Conservation (phyloP, 2,888 invertebrate genomes). For the Euproctis similis region DNA sequence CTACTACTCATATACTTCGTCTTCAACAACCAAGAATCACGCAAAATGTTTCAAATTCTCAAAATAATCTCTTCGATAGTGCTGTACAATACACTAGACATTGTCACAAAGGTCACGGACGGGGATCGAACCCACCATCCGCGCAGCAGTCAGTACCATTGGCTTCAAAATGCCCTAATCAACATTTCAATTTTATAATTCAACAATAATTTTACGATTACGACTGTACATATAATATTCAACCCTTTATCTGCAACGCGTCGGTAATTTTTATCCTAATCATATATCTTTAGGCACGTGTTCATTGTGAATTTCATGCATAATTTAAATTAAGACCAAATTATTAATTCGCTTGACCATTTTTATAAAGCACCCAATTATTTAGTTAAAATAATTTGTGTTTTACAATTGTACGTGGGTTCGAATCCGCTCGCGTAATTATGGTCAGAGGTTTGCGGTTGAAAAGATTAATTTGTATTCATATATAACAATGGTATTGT, state of each 20-base stretch:
- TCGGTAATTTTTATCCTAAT: constrained; percentile 36
- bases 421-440: constrained; percentile 35
- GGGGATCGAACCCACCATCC: too few relatives aligned
- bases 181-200: too few relatives aligned
- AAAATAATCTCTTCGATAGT: too few relatives aligned
- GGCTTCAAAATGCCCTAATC: too few relatives aligned
- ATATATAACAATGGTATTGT: constrained; percentile 11
- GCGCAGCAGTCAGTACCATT: too few relatives aligned
- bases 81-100: too few relatives aligned
- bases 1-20: neutral
- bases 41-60: too few relatives aligned
- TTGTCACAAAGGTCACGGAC: too few relatives aligned
- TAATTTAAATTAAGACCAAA: constrained; percentile 45
- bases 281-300: constrained; percentile 45
- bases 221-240: constrained; percentile 29
- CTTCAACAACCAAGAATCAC: neutral
- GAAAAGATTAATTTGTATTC: constrained; percentile 19
- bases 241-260: constrained; percentile 33
- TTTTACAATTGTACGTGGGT: constrained; percentile 43
- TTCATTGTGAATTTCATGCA: constrained; percentile 48
- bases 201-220: neutral
- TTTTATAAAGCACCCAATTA: constrained; percentile 46
- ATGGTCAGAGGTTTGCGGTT: constrained; percentile 30
- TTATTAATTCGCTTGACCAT: constrained; percentile 47
- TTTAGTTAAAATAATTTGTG: constrained; percentile 56